Conservation (phyloP, 37 sponge, comb jelly and placozoan genomes). For the Ephydatia muelleri region DNA sequence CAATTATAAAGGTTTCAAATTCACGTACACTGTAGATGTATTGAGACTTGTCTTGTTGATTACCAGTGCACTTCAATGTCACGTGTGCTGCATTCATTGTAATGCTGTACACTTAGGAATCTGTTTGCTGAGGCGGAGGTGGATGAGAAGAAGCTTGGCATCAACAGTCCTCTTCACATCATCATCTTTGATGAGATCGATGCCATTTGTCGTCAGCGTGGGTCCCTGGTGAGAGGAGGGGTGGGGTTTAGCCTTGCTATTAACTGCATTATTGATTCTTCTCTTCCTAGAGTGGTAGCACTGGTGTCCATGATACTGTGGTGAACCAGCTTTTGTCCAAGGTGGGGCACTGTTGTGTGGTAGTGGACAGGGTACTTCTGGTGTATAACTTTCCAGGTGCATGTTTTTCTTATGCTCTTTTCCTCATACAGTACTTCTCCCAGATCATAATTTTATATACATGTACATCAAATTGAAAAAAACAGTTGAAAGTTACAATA, state of each 20-base stretch:
- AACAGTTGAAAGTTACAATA: too few relatives aligned
- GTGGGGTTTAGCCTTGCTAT: not conserved
- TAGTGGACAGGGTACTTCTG: too few relatives aligned
- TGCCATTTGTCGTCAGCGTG: slow-evolving; percentile 97
- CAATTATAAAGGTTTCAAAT: too few relatives aligned
- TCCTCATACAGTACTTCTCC: too few relatives aligned
- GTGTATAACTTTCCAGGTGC: too few relatives aligned
- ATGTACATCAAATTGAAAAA: too few relatives aligned
- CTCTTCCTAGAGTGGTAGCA: slow-evolving; percentile 62
- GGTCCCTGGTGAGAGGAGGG: slow-evolving; percentile 58
- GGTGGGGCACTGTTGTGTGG: slow-evolving; percentile 33
- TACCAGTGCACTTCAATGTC: not conserved
- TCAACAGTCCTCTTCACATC: slow-evolving; percentile 94
- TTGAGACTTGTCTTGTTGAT: too few relatives aligned
- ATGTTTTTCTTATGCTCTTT: too few relatives aligned
- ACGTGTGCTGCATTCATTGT: slow-evolving; percentile 5
- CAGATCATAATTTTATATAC: too few relatives aligned
- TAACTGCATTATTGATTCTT: not conserved
- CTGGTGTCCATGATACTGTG: slow-evolving; percentile 98
- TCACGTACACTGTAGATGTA: too few relatives aligned
- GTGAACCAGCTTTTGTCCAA: slow-evolving; percentile 98
- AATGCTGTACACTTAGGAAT: slow-evolving; percentile 21
- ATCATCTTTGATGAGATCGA: slow-evolving; percentile 99
- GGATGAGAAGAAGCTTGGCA: slow-evolving; percentile 92
- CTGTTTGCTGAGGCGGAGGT: slow-evolving; percentile 96